Evolutionary conservation across 1,140 invertebrate species (phyloP).

Genomic region (Phthorimaea operculella): DNA sequence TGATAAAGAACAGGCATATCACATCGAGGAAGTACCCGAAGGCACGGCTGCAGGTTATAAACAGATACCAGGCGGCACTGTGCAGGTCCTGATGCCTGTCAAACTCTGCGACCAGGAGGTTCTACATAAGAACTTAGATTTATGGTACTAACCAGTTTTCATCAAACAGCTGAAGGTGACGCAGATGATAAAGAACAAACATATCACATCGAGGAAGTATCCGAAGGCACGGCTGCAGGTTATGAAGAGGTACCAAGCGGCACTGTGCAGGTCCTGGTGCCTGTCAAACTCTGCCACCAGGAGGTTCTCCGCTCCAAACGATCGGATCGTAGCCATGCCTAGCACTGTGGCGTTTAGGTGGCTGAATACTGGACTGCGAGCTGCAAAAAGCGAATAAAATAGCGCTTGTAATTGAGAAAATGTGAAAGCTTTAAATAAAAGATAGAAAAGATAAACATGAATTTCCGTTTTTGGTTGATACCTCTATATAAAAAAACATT

Average conservation of each 20-base stretch:
- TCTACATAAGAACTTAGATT: too few relatives aligned
- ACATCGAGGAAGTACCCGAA: conserved; percentile 83
- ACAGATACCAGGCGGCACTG: conserved; percentile 78
- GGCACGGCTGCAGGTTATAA: conserved; percentile 80
- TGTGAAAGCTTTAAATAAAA: conserved; percentile 1
- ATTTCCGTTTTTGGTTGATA: too few relatives aligned
- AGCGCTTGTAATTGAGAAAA: conserved; percentile 7
- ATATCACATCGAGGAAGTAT: conserved; percentile 79
- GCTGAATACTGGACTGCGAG: conserved; percentile 85
- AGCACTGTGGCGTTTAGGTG: conserved; percentile 85
- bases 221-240: conserved; percentile 84
- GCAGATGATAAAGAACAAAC: conserved; percentile 75
- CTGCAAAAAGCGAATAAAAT: conserved; percentile 54
- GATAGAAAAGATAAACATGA: too few relatives aligned
- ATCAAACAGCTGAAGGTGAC: conserved; percentile 73
- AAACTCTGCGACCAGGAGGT: conserved; percentile 74
- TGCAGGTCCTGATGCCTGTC: conserved; percentile 78
- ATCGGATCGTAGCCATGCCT: conserved; percentile 84
- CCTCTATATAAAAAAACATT: too few relatives aligned
- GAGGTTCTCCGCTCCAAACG: conserved; percentile 74
- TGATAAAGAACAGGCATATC: conserved; percentile 77
- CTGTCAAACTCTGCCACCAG: conserved; percentile 73
- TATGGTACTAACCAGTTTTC: conserved; percentile 58
- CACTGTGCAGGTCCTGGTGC: conserved; percentile 79
- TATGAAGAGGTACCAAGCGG: conserved; percentile 79